phyloP scores from a whole-genome alignment of 1,140 invertebrate species.

The Drosophila setifemur region DNA sequence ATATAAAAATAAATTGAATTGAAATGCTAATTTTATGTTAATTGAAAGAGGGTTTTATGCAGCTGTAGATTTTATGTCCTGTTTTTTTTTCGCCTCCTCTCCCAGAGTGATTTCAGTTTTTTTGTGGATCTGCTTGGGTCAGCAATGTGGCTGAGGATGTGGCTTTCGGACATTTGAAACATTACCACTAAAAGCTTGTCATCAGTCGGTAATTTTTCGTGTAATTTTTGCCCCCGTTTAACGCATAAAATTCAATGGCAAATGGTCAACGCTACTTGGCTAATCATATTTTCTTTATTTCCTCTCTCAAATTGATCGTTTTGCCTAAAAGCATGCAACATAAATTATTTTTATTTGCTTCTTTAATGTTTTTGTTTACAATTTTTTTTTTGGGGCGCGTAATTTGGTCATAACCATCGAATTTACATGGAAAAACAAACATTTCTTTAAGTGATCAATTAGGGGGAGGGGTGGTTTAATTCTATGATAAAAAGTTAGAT shows the following conservation, averaged over 20 bases:
- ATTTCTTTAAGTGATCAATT: not conserved
- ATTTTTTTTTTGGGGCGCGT: not conserved
- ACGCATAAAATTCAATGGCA: conserved; percentile 66
- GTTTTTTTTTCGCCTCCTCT: conserved; percentile 47
- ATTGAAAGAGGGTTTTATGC: conserved; percentile 79
- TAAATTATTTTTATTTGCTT: conserved; percentile 63
- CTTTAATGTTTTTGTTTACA: conserved; percentile 72
- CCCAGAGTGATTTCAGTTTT: conserved; percentile 7
- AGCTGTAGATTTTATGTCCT: conserved; percentile 69
- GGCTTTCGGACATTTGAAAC: conserved; percentile 23
- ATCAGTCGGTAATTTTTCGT: conserved; percentile 59
- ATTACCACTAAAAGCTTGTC: conserved; percentile 74
- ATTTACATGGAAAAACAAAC: conserved; percentile 1
- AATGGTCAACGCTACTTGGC: not conserved
- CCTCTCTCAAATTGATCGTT: conserved; percentile 32
- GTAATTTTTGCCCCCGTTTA: conserved; percentile 51
- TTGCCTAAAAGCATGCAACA: conserved; percentile 67
- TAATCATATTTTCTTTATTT: conserved; percentile 5
- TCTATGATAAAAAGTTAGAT: too few species aligned
- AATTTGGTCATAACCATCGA: not conserved
- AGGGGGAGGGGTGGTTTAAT: too few species aligned
- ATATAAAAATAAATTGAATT: conserved; percentile 81
- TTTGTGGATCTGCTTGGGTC: conserved; percentile 44
- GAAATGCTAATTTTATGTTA: conserved; percentile 80
- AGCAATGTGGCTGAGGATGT: conserved; percentile 44